phyloP scores from a whole-genome alignment of 2,797 vertebrate genomes.

The Lepilemur septentrionalis region DNA sequence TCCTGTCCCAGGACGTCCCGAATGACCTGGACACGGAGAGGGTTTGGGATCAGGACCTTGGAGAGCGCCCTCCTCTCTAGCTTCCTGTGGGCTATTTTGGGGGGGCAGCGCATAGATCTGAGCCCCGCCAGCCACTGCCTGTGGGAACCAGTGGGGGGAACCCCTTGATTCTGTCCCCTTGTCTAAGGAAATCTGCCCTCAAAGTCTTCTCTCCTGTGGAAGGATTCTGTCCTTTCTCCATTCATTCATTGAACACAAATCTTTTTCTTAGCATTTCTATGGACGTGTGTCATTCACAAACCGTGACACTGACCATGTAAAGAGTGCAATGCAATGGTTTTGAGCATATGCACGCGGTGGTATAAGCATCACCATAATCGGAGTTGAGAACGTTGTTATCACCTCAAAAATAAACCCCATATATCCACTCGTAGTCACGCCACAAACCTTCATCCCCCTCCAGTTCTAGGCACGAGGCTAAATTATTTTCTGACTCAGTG shows the following conservation, averaged over 20 bases:
- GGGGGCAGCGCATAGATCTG: no score
- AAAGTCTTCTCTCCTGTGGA: neutral
- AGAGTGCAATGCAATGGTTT: neutral
- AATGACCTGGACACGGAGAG: neutral
- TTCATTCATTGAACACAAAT: neutral
- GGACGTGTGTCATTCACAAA: neutral
- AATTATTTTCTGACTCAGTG: neutral
- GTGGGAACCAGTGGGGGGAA: neutral
- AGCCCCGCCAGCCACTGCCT: neutral
- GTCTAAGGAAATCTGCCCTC: neutral
- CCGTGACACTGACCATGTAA: neutral
- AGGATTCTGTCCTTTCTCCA: neutral
- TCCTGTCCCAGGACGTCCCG: neutral
- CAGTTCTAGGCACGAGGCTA: neutral
- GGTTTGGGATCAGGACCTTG: neutral
- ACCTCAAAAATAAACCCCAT: neutral
- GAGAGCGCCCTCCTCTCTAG: neutral
- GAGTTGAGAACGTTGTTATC: neutral
- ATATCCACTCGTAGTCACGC: neutral
- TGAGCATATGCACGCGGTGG: neutral
- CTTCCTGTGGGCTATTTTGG: neutral
- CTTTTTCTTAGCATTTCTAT: neutral
- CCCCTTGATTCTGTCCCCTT: neutral
- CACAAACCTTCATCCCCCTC: neutral
- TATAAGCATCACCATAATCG: neutral